Evolutionary conservation across 2,797 vertebrate species (phyloP), one percentile per base, ranked within the genome.

Genomic region (Sebastes trivittatus): DNA sequence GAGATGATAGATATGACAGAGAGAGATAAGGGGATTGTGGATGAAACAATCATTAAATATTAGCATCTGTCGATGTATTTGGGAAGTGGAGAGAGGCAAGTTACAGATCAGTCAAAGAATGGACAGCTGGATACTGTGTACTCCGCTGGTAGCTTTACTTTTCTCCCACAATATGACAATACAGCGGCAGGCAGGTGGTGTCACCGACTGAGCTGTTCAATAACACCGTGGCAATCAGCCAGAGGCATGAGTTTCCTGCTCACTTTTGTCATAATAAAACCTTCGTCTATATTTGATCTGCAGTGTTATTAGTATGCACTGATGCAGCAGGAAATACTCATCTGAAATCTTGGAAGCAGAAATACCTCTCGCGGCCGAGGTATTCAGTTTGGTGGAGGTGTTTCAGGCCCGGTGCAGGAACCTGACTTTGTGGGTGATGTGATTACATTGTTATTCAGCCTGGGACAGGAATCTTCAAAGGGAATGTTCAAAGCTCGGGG

Each of bases 1-100:
- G 84, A 89, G 87, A 87, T 90, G 80, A 86, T 64, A 85, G 87
- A 89, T 87, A 80, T 77, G 83, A 86, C 77, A 78, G 87, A 78
- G 76, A 56, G 82, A 88, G 87, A 93, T 94, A 89, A 90, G 84
- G 68, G 90, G 88, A 91, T 94, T 92, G 88, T 34, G 84, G 77
- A 90, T 89, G 81, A 92, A 91, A 93, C 82, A 91, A 88, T 92
- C 89, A 88, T 90, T 85, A 77, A 82, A 87, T 82, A 79, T 85
- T 79, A 79, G 81, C 78, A 61, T 82, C 80, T 80, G 80, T 88
- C 80, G 60, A 32, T 76, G 86, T 78, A 72, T 81, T 70, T 73
- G 82, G 80, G 74, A 77, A 79, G 87, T 82, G 81, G 77, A 84
- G 66, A 75, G 61, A 77, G 72, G 60, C 68, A 66, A 69, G 77